Percentiles rank a stretch among this genome's conserved stretches.
Conservation (phyloP, 2,113 vertebrate genomes). For the Kobus ellipsiprymnus region DNA sequence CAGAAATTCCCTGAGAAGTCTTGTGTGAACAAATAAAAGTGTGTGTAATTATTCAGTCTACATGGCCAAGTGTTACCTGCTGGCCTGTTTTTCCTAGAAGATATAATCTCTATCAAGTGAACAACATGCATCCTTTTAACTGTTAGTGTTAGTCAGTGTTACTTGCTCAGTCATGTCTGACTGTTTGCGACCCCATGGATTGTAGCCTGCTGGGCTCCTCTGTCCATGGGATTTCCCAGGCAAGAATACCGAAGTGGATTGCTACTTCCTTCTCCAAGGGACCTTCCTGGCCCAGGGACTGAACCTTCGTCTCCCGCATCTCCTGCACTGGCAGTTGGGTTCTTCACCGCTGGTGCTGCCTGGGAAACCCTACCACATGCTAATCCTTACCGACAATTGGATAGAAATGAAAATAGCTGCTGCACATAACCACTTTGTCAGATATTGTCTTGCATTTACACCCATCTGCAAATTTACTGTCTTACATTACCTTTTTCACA, state of each 20-base stretch:
- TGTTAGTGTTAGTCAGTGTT: neutral
- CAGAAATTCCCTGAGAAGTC: neutral
- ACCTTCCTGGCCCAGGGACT: neutral
- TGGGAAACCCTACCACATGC: neutral
- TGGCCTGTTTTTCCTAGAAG: neutral
- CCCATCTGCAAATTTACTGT: neutral
- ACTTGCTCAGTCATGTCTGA: neutral
- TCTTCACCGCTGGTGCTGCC: neutral
- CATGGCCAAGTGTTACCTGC: neutral
- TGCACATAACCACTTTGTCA: neutral
- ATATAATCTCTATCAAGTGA: neutral
- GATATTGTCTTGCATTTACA: neutral
- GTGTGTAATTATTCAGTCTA: neutral
- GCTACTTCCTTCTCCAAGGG: neutral
- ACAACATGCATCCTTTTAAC: neutral
- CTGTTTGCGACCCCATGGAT: neutral
- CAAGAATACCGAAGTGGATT: neutral
- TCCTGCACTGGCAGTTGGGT: neutral
- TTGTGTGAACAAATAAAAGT: neutral
- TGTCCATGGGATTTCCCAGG: neutral
- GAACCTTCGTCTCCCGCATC: fast-evolving
- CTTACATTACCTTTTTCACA: neutral
- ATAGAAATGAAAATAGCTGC: neutral
- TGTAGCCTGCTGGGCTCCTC: neutral
- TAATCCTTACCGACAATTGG: neutral